Percentiles rank a stretch among this genome's conserved stretches.
Evolutionary conservation across 2,797 vertebrate species (phyloP).

Genomic region (Jordanella pulchra): DNA sequence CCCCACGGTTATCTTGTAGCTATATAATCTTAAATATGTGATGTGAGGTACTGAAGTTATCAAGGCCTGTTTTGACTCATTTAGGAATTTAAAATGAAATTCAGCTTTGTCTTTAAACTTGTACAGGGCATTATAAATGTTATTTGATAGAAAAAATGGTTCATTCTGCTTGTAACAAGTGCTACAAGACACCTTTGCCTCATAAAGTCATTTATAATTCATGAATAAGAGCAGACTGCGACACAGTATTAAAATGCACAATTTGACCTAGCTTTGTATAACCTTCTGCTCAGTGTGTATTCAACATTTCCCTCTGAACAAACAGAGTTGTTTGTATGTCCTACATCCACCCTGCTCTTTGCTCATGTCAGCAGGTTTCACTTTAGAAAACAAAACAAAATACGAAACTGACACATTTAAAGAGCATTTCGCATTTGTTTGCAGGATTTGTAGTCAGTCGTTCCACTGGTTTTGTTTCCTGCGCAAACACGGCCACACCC

Average conservation of each 20-base stretch:
- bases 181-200: not conserved
- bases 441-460: conserved; percentile 22
- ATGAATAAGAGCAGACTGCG: not conserved
- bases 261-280: conserved; percentile 5
- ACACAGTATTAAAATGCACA: not conserved
- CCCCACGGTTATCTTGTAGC: not conserved
- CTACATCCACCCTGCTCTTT: not conserved
- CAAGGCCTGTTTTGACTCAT: not conserved
- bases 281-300: not conserved
- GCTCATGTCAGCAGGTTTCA: conserved; percentile 2
- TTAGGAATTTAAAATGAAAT: not conserved
- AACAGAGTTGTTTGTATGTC: conserved; percentile 6
- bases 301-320: conserved; percentile 9
- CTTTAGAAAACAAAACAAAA: not conserved
- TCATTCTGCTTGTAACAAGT: not conserved
- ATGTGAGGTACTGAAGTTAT: not conserved
- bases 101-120: not conserved
- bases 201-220: conserved; percentile 1
- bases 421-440: conserved; percentile 13
- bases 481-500: conserved; percentile 66
- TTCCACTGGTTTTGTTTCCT: conserved; percentile 60
- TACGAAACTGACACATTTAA: not conserved
- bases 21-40: not conserved
- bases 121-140: not conserved
- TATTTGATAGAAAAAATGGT: not conserved